Evolutionary conservation across 2,888 invertebrate species (phyloP).

Genomic region (Napeogenes sylphis): DNA sequence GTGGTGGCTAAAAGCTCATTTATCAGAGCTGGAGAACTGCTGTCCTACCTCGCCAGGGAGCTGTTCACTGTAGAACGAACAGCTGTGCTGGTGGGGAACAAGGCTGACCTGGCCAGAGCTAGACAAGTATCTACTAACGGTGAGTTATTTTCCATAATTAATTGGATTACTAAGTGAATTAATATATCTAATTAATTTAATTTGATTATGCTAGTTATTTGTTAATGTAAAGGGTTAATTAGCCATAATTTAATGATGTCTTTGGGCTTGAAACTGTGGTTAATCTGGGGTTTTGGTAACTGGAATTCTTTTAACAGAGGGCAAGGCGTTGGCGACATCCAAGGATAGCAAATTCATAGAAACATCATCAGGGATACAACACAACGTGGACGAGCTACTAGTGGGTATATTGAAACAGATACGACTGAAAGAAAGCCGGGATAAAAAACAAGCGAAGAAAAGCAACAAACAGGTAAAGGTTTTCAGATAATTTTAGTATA

Average conservation of each 20-base stretch:
- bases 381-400: slow-evolving; percentile 96
- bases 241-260: no score
- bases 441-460: slow-evolving; percentile 82
- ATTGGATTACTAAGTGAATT: background rate
- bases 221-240: no score
- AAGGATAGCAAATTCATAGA: slow-evolving; percentile 96
- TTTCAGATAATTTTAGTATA: no score
- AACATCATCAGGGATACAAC: slow-evolving; percentile 96
- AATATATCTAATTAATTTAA: no score
- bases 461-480: slow-evolving; percentile 53
- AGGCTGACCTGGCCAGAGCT: slow-evolving; percentile 93
- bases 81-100: slow-evolving; percentile 95
- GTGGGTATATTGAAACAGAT: slow-evolving; percentile 96
- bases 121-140: slow-evolving; percentile 90
- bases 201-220: no score
- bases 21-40: slow-evolving; percentile 88
- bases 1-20: slow-evolving; percentile 91
- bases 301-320: slow-evolving; percentile 80
- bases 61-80: slow-evolving; percentile 89
- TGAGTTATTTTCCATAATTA: slow-evolving; percentile 60
- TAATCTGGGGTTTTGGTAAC: background rate
- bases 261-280: no score
- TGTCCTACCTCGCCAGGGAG: slow-evolving; percentile 90
- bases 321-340: slow-evolving; percentile 91
- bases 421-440: slow-evolving; percentile 84